Percentiles rank a stretch among this genome's conserved stretches.
Conservation (phyloP, 1,140 invertebrate genomes). For the Drosophila auraria region DNA sequence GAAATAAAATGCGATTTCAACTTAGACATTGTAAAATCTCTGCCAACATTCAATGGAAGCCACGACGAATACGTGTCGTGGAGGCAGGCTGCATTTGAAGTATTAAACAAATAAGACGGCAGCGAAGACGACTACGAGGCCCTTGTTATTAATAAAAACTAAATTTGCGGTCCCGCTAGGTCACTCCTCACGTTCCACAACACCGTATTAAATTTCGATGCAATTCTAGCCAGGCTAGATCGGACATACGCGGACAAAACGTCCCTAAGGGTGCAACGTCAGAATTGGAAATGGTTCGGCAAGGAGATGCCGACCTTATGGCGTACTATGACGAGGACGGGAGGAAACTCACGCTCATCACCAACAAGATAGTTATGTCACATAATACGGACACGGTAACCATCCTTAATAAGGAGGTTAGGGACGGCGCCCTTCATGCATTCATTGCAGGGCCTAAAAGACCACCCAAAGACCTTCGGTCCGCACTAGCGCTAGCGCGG, state of each 20-base stretch:
- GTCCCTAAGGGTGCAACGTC: no score
- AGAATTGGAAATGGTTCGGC: no score
- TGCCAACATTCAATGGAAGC: slow-evolving; percentile 18
- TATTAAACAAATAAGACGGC: slow-evolving; percentile 7
- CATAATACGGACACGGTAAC: background rate
- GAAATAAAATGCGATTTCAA: slow-evolving; percentile 18
- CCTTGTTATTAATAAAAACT: slow-evolving; percentile 11
- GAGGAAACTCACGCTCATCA: no score
- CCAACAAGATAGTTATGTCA: background rate
- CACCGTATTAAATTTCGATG: no score
- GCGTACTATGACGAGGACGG: no score
- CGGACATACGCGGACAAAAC: no score
- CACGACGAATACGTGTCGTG: slow-evolving; percentile 11
- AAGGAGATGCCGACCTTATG: no score
- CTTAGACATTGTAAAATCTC: slow-evolving; percentile 26
- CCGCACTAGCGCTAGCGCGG: no score
- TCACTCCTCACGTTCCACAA: no score
- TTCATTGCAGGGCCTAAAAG: slow-evolving; percentile 9
- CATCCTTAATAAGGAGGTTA: slow-evolving; percentile 13
- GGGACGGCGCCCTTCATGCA: slow-evolving; percentile 5
- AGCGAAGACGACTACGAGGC: slow-evolving; percentile 14
- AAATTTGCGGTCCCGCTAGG: no score
- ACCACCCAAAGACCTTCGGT: background rate
- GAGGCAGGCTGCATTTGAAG: slow-evolving; percentile 7
- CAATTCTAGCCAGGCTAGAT: no score